A percentile compares a stretch with the other conserved stretches of the same genome.
Conservation (phyloP, 2,888 invertebrate species). For the Hypomecis punctinalis region DNA sequence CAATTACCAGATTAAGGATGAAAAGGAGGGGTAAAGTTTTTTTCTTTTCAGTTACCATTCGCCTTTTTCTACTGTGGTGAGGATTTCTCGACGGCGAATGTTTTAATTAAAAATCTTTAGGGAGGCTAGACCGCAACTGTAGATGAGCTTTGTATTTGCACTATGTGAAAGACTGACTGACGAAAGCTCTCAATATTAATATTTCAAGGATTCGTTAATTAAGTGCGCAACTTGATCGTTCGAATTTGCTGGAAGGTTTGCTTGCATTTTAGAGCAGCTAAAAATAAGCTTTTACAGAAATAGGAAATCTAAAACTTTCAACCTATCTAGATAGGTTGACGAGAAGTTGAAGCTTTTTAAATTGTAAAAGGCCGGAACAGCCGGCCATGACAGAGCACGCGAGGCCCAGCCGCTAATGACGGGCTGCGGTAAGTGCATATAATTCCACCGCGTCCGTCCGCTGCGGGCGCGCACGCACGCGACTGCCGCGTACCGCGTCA, state of each 20-base stretch:
- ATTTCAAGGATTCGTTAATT: slow-evolving; percentile 55
- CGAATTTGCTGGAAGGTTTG: slow-evolving; percentile 31
- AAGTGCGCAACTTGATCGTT: slow-evolving; percentile 47
- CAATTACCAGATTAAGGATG: slow-evolving; percentile 80
- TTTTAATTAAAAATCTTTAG: slow-evolving; percentile 69
- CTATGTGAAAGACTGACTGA: slow-evolving; percentile 49
- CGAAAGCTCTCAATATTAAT: slow-evolving; percentile 52
- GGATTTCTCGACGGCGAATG: slow-evolving; percentile 60
- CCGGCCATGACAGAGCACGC: slow-evolving; percentile 63
- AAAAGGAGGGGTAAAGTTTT: slow-evolving; percentile 64
- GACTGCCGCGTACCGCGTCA: slow-evolving; percentile 58
- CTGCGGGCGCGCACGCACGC: slow-evolving; percentile 79
- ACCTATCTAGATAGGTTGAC: background rate
- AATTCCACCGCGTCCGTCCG: slow-evolving; percentile 76
- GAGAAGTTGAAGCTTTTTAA: slow-evolving; percentile 20
- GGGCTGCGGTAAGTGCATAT: slow-evolving; percentile 73
- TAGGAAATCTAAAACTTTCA: background rate
- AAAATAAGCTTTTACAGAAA: no score
- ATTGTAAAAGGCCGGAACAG: slow-evolving; percentile 44
- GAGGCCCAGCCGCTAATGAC: slow-evolving; percentile 63
- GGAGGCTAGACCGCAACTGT: slow-evolving; percentile 50
- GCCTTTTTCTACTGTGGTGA: slow-evolving; percentile 60
- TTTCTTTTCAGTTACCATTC: slow-evolving; percentile 57
- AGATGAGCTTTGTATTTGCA: slow-evolving; percentile 55
- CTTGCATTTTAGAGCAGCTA: no score